A percentile compares a stretch with the other conserved stretches of the same genome.
phyloP scores from a whole-genome alignment of 2,113 vertebrate genomes.

The Collichthys lucidus region DNA sequence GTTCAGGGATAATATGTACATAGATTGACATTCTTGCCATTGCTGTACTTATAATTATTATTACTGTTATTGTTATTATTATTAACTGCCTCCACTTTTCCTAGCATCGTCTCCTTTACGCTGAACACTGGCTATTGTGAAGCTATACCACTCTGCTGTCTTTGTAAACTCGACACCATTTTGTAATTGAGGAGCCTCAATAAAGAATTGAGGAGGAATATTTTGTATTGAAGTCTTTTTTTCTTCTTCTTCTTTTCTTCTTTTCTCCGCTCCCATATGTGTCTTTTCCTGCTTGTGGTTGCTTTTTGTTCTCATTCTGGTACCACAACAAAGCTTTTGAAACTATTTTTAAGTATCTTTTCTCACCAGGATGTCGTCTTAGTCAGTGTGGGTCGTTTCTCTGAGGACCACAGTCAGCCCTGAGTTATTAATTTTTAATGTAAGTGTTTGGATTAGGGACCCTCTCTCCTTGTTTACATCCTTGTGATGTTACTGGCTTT shows the following conservation, averaged over 20 bases:
- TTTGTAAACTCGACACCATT: conserved; percentile 75
- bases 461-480: conserved; percentile 79
- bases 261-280: not conserved
- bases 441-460: conserved; percentile 75
- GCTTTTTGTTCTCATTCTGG: conserved; percentile 32
- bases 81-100: conserved; percentile 57
- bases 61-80: conserved; percentile 55
- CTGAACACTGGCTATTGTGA: conserved; percentile 72
- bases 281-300: conserved; percentile 21
- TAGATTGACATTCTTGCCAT: conserved; percentile 63
- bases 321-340: conserved; percentile 65
- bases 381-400: conserved; percentile 66
- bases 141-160: conserved; percentile 56
- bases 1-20: conserved; percentile 84
- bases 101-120: conserved; percentile 51
- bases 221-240: conserved; percentile 15
- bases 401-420: conserved; percentile 71
- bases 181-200: conserved; percentile 78
- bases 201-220: conserved; percentile 76
- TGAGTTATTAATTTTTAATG: conserved; percentile 81
- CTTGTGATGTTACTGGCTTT: conserved; percentile 76
- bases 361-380: conserved; percentile 65
- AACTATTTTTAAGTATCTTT: conserved; percentile 67
- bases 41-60: conserved; percentile 42
- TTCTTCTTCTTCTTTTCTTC: conserved; percentile 8